Evolutionary conservation across 2,797 vertebrate genomes (phyloP).

Genomic region (Channa striata): DNA sequence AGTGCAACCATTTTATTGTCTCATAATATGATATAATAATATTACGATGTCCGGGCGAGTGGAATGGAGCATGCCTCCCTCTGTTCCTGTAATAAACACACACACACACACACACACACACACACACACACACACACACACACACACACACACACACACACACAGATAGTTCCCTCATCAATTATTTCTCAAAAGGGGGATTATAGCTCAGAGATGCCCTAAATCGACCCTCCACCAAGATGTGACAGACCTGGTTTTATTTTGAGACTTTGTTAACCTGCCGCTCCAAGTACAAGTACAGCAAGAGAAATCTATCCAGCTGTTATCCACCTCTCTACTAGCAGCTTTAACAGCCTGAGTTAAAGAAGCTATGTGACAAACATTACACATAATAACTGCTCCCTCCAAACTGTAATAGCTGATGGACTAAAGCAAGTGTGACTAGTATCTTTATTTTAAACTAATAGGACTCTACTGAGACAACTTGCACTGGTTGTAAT

Average conservation of each 20-base stretch:
- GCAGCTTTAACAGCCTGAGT: too few species aligned
- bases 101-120: conserved; percentile 16
- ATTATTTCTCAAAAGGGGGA: conserved; percentile 77
- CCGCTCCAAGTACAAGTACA: not conserved
- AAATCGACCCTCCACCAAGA: conserved; percentile 57
- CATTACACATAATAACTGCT: too few species aligned
- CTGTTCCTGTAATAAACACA: conserved; percentile 28
- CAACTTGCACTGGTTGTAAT: not conserved
- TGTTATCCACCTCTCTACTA: too few species aligned
- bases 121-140: conserved; percentile 21
- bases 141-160: conserved; percentile 26
- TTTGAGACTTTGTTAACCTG: conserved; percentile 30
- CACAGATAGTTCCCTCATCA: conserved; percentile 60
- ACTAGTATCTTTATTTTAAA: too few species aligned
- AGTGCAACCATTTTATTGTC: conserved; percentile 41
- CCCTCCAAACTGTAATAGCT: too few species aligned
- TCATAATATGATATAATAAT: conserved; percentile 34
- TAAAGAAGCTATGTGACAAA: too few species aligned
- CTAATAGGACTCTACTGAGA: not conserved
- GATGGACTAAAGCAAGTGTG: too few species aligned
- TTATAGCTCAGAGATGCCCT: conserved; percentile 56
- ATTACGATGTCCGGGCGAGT: conserved; percentile 59
- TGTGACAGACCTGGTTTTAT: conserved; percentile 46
- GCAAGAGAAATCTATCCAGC: too few species aligned
- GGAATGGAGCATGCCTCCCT: conserved; percentile 80